Percentiles rank a stretch among this genome's conserved stretches.
phyloP scores from a whole-genome alignment of 2,888 invertebrate species.

The Chironomus riparius region DNA sequence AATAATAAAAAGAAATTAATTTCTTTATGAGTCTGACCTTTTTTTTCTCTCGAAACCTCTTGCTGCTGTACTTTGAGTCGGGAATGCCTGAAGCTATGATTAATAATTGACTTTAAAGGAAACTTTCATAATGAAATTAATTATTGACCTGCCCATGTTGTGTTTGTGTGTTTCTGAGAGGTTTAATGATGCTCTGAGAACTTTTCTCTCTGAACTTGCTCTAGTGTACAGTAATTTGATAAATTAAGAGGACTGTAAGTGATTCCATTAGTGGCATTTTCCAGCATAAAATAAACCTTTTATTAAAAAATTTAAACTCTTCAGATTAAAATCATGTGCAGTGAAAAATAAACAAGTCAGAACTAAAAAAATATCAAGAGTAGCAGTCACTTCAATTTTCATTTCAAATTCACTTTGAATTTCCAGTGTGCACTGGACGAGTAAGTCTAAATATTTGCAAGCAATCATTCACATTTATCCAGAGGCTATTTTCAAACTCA shows the following conservation, averaged over 20 bases:
- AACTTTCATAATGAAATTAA: slow-evolving; percentile 3
- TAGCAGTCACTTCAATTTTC: not conserved
- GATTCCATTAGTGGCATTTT: not conserved
- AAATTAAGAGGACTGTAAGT: not conserved
- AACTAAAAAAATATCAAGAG: not conserved
- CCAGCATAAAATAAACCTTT: not conserved
- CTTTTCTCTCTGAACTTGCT: not conserved
- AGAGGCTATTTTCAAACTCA: not conserved
- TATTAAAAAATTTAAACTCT: too few species aligned
- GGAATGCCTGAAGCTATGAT: not conserved
- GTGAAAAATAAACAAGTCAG: too few species aligned
- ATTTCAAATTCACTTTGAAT: slow-evolving; percentile 4
- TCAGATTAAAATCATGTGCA: too few species aligned
- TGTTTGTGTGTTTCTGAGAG: not conserved
- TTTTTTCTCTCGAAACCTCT: not conserved
- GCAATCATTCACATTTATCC: not conserved
- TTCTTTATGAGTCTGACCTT: slow-evolving; percentile 16
- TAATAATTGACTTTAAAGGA: slow-evolving; percentile 9
- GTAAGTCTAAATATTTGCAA: not conserved
- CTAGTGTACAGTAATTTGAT: not conserved
- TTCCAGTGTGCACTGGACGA: not conserved
- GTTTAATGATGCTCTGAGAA: not conserved
- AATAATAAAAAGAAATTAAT: not conserved
- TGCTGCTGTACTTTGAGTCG: not conserved
- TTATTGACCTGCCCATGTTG: not conserved